Conservation (phyloP, 1,140 invertebrate genomes). For the Lepidurus couesii region DNA sequence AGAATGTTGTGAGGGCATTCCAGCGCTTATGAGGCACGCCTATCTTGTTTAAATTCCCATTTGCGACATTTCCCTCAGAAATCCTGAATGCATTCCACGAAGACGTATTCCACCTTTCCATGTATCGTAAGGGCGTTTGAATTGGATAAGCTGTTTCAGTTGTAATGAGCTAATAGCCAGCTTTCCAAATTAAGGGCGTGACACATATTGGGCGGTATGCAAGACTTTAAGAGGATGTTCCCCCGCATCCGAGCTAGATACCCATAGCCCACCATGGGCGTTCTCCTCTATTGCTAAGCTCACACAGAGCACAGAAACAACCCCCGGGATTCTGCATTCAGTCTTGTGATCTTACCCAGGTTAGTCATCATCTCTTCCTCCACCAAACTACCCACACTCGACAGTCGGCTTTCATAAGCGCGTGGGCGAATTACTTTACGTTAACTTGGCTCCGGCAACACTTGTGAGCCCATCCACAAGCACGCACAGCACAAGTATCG, state of each 20-base stretch:
- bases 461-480: background rate
- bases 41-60: background rate
- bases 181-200: slow-evolving; percentile 21
- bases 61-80: background rate
- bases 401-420: background rate
- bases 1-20: background rate
- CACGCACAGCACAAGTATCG: background rate
- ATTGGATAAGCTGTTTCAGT: background rate
- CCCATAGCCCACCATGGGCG: background rate
- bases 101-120: background rate
- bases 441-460: background rate
- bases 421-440: background rate
- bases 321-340: slow-evolving; percentile 1
- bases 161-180: background rate
- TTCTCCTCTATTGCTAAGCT: background rate
- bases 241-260: background rate
- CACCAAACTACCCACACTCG: background rate
- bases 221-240: background rate
- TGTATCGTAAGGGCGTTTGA: background rate
- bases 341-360: background rate
- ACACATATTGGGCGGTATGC: background rate
- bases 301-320: background rate
- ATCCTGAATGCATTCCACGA: background rate
- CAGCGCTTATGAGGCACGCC: background rate
- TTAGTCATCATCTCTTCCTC: background rate